phyloP scores from a whole-genome alignment of 2,888 invertebrate genomes.

The Pyrrhia umbra region DNA sequence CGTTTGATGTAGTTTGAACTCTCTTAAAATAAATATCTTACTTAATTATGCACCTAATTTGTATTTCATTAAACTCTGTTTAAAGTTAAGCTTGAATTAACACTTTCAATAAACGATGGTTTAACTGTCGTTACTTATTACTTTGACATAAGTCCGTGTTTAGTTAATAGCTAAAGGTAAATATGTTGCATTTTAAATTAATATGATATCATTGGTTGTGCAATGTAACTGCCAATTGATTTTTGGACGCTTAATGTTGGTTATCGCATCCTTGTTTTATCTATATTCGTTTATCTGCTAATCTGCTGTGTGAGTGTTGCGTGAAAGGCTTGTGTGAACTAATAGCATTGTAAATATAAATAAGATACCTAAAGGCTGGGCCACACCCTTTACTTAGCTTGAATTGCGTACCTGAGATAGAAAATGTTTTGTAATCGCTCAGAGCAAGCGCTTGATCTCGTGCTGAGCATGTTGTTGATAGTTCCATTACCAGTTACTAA shows the following conservation, averaged over 20 bases:
- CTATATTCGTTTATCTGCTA: conserved; percentile 46
- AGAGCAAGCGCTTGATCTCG: background rate
- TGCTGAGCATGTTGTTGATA: background rate
- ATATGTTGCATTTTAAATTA: conserved; percentile 11
- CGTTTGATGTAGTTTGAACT: background rate
- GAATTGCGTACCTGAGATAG: too few relatives aligned
- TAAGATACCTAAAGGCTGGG: background rate
- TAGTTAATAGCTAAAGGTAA: background rate
- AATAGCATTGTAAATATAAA: conserved; percentile 36
- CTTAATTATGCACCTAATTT: too few relatives aligned
- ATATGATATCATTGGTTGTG: background rate
- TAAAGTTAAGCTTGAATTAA: background rate
- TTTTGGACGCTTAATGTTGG: conserved; percentile 21
- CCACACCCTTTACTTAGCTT: background rate
- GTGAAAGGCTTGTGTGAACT: conserved; percentile 42
- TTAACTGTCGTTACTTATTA: too few relatives aligned
- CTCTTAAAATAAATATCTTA: background rate
- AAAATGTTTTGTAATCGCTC: background rate
- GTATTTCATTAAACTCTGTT: too few relatives aligned
- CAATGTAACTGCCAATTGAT: conserved; percentile 11
- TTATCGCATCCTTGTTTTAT: conserved; percentile 56
- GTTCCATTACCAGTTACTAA: background rate
- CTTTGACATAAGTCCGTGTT: too few relatives aligned
- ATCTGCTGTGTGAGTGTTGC: conserved; percentile 31
- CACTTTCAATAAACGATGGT: background rate